Percentiles rank a stretch among this genome's conserved stretches.
Evolutionary conservation across 2,113 vertebrate species (phyloP).

Genomic region (Eulemur macaco): DNA sequence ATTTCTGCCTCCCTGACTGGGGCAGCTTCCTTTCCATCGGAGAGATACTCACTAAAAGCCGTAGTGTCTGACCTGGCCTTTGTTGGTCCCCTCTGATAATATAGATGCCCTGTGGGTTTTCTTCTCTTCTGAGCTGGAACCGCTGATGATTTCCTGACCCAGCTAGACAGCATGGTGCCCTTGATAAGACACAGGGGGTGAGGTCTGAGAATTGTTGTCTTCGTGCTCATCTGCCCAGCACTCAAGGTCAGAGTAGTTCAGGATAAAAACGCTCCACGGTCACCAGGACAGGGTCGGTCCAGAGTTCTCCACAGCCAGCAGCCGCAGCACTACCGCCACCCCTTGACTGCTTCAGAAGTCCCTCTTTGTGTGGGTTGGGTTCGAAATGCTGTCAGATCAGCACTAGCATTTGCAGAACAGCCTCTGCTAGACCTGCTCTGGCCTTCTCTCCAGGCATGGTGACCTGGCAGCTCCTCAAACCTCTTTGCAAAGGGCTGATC

Average conservation of each 20-base stretch:
- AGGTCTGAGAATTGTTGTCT: neutral
- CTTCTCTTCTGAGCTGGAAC: constrained; percentile 6
- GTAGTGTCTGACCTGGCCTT: neutral
- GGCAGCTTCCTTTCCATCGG: neutral
- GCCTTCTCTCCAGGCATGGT: neutral
- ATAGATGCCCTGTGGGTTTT: neutral
- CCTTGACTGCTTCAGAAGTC: neutral
- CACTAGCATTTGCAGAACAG: neutral
- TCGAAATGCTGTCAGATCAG: neutral
- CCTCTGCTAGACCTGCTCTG: neutral
- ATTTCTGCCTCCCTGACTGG: neutral
- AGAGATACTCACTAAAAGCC: neutral
- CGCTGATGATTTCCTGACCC: neutral
- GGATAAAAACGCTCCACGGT: neutral
- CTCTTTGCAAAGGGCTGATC: neutral
- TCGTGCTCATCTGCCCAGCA: neutral
- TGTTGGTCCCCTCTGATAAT: neutral
- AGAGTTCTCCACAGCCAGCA: neutral
- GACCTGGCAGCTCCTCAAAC: neutral
- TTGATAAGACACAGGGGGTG: neutral
- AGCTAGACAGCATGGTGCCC: neutral
- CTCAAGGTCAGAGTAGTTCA: neutral
- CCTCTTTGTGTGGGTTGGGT: neutral
- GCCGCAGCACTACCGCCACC: neutral
- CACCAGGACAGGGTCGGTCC: neutral